These are phyloP conservation scores for Dicerorhinus sumatrensis DNA, from an alignment of 2,113 vertebrate species.

Conservation along the genomic window DNA sequence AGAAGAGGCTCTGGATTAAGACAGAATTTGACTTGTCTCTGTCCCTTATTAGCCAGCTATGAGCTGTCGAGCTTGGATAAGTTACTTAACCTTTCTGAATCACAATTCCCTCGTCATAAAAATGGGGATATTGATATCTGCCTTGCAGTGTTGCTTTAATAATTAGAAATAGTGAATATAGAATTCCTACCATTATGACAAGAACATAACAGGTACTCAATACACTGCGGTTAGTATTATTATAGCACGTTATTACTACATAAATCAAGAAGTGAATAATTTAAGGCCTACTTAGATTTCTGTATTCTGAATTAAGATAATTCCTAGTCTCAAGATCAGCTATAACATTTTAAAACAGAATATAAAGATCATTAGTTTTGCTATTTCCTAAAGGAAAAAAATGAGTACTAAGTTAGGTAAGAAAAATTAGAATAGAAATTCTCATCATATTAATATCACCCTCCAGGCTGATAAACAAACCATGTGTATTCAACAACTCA, in stretches of 20 bases:
- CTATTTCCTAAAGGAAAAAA: background rate
- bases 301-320: constrained; percentile 18
- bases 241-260: background rate
- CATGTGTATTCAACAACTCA: background rate
- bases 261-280: background rate
- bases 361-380: background rate
- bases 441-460: background rate
- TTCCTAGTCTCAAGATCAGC: background rate
- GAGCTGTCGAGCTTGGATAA: background rate
- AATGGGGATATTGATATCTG: background rate
- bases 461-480: background rate
- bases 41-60: background rate
- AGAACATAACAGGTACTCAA: background rate
- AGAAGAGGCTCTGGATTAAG: background rate
- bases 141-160: background rate
- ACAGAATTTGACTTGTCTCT: background rate
- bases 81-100: background rate
- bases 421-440: background rate
- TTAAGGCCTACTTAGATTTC: background rate
- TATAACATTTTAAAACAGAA: background rate
- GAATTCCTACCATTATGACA: background rate
- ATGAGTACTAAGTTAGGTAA: background rate
- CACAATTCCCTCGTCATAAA: background rate
- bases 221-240: background rate
- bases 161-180: constrained; percentile 17